Evolutionary conservation across 2,113 vertebrate species (phyloP), one percentile per base, ranked within the genome.

Genomic region (Malaclemys terrapin): DNA sequence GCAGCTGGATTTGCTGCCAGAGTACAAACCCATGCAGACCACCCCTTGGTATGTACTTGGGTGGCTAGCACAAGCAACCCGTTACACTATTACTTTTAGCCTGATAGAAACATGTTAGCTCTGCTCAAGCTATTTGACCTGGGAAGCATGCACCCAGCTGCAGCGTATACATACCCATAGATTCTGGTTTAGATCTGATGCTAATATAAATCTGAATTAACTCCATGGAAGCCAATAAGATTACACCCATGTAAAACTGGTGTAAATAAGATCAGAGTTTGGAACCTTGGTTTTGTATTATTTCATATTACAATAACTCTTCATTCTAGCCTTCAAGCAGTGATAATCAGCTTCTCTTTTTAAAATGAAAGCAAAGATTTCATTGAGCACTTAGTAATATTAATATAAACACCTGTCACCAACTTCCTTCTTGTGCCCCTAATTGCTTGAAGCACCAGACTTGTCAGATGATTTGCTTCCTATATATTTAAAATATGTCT

Each of bases 361-460:
- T 94, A 42, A 84, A 75, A 75, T 65, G n/a, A 93, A 91, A 47
- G n/a, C 11, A 93, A 82, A 93, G 56, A 80, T 47, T 65, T 94
- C 16, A 69, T 50, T 88, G 25, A 88, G 14, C 16, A 80, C 38
- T 93, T 76, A 54, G 22, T 62, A 93, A 89, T 80, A 85, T 82
- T 85, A 79, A 90, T 84, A 80, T 65, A 84, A 95, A 76, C 20
- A 95, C 81, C 56, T 94, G 53, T 53, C 72, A 93, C 10, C 20
- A 4, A 90, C 17, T 69, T 92, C 29, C 35, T 82, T 22, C 65
- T 91, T 90, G 19, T 89, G 87, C 53, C 17, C 9, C 88, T 91
- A 96, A 93, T 93, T 94, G 81, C 79, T 81, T 76, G 35, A 91
- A 95, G 76, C 59, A 88, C 45, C 50, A 88, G 84, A 88, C 20